Evolutionary conservation across 2,113 vertebrate species (phyloP), one percentile per base, ranked within the genome.

Genomic region (Oplegnathus fasciatus): DNA sequence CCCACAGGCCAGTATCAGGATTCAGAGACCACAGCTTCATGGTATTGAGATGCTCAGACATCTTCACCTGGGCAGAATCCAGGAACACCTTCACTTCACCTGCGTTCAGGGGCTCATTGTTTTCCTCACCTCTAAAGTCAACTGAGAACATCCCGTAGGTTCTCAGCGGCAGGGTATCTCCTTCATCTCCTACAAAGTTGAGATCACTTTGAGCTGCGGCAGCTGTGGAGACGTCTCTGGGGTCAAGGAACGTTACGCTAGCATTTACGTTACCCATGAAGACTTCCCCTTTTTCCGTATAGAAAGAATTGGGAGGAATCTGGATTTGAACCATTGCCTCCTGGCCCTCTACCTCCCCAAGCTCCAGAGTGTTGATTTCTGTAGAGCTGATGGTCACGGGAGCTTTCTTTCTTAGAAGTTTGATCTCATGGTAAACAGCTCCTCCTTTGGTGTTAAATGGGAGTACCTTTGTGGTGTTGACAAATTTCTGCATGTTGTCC

Each of bases 1-100:
- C 98, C 98, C 98, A 99, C 69, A 99, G 87, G 2, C 97, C 98
- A 1, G 98, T 99, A 30, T 97, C 96, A 1, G 98, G 98, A 80
- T 99, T 99, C 70, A 99, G 95, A 0, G 98, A 99, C 98, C 98
- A 99, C 66, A 99, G 94, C 87, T 98, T 99, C 98, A 99, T 99
- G 9, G 86, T 94, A 18, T 96, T 74, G 60, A 97, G 85, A 1
- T 99, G 98, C 86, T 98, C 96, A 0, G 96, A 90, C 96, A 99
- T 98, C 88, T 94, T 96, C 42, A 99, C 96, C 88, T 99, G 98
- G 54, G 95, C 89, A 0, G 98, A 96, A 76, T 99, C 98, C 13
- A 99, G 93, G 26, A 96, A 96, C 57, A 99, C 97, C 78, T 97
- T 98, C 55, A 99, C 98, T 6, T 97, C 93, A 26, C 98, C 98